Conservation (phyloP, 1,140 invertebrate genomes). For the Platorchestia sp. region DNA sequence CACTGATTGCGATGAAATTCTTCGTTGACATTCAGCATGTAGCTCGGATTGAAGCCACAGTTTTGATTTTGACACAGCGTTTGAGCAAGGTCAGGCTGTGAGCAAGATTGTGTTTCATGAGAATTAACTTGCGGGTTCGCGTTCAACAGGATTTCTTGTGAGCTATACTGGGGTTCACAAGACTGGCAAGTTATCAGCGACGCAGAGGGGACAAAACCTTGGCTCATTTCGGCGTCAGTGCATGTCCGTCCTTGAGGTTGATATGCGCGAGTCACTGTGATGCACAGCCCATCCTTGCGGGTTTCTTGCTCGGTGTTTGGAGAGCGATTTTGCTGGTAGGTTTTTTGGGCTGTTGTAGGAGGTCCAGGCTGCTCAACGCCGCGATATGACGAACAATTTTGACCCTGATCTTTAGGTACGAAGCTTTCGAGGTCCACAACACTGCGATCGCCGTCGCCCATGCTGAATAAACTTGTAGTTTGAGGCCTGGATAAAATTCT, state of each 20-base stretch:
- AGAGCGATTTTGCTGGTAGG: background rate
- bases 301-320: background rate
- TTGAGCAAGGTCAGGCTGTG: background rate
- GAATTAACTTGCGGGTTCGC: background rate
- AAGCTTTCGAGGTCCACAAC: background rate
- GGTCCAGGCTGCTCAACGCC: background rate
- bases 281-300: background rate
- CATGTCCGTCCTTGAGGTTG: background rate
- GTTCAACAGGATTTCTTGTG: background rate
- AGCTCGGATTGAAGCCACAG: background rate
- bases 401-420: background rate
- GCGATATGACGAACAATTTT: background rate
- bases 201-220: background rate
- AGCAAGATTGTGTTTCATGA: background rate
- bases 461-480: background rate
- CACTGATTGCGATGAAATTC: background rate
- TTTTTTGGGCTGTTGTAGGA: background rate
- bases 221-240: background rate
- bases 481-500: constrained; percentile 23
- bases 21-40: background rate
- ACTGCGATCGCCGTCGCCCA: background rate
- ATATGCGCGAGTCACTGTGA: background rate
- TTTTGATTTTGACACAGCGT: background rate
- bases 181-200: background rate
- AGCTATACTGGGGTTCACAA: background rate